These are phyloP conservation scores for Lypha dubia DNA, from an alignment of 2,888 invertebrate species.

Conservation along the genomic window DNA sequence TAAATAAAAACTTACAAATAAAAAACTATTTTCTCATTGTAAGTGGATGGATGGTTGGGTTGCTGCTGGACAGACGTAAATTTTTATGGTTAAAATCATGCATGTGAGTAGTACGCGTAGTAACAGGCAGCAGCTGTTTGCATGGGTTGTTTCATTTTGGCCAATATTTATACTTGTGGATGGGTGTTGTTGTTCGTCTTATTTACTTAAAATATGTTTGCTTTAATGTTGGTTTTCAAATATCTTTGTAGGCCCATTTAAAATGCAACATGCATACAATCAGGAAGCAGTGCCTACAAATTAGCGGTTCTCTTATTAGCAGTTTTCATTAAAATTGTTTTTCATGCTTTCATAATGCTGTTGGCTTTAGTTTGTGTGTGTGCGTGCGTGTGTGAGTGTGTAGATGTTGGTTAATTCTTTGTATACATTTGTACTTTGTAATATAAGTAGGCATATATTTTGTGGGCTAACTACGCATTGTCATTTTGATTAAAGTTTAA, in stretches of 20 bases:
- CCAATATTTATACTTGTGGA: constrained; percentile 59
- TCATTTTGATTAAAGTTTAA: constrained; percentile 23
- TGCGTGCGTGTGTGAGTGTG: too few species aligned
- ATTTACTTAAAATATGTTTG: constrained; percentile 59
- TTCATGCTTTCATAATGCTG: constrained; percentile 11
- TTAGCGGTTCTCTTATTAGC: constrained; percentile 66
- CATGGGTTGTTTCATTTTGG: constrained; percentile 51
- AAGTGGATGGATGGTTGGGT: constrained; percentile 63
- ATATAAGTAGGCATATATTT: constrained; percentile 6
- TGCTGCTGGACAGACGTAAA: not conserved
- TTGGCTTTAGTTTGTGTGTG: not conserved
- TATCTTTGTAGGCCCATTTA: constrained; percentile 76
- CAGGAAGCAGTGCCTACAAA: constrained; percentile 71
- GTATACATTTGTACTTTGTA: not conserved
- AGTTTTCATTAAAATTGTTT: not conserved
- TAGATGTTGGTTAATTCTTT: not conserved
- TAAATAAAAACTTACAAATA: constrained; percentile 46
- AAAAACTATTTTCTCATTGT: constrained; percentile 42
- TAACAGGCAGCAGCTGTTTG: constrained; percentile 67
- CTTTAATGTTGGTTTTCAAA: constrained; percentile 70
- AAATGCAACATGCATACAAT: constrained; percentile 78
- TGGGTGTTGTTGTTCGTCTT: constrained; percentile 68
- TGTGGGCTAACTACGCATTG: constrained; percentile 32
- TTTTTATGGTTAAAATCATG: constrained; percentile 12
- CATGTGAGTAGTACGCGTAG: too few species aligned